Percentiles rank a stretch among this genome's conserved stretches.
Evolutionary conservation across 1,140 invertebrate genomes (phyloP).

Genomic region (Orius insidiosus): DNA sequence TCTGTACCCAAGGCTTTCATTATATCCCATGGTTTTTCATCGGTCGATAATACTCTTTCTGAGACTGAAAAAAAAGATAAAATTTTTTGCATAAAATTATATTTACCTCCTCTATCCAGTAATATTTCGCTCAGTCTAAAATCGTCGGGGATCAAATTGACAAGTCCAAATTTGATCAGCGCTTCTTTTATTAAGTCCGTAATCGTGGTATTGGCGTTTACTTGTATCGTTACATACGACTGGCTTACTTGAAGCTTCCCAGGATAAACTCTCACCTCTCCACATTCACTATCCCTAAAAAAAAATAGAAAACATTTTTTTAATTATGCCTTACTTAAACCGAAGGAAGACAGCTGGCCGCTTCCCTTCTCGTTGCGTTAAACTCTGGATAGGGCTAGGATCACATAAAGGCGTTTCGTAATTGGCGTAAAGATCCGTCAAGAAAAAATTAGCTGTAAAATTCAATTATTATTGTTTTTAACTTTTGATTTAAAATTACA

Average conservation of each 20-base stretch:
- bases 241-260: constrained; percentile 52
- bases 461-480: background rate
- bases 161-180: constrained; percentile 73
- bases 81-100: constrained; percentile 9
- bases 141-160: constrained; percentile 44
- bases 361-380: constrained; percentile 81
- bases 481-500: constrained; percentile 30
- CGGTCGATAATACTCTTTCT: constrained; percentile 67
- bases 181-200: constrained; percentile 78
- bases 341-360: constrained; percentile 88
- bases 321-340: constrained; percentile 75
- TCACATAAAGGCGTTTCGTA: constrained; percentile 66
- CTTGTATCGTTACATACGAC: constrained; percentile 59
- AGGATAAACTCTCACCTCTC: constrained; percentile 70
- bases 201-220: constrained; percentile 71
- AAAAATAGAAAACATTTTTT: too few species aligned
- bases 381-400: constrained; percentile 60
- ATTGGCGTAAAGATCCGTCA: constrained; percentile 68
- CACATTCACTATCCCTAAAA: constrained; percentile 48
- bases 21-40: constrained; percentile 88
- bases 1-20: constrained; percentile 82
- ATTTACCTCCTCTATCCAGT: constrained; percentile 74
- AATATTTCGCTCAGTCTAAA: constrained; percentile 88
- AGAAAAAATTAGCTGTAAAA: constrained; percentile 39
- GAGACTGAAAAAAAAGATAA: constrained; percentile 42